These are phyloP conservation scores for Venusia cambrica DNA, from an alignment of 2,888 invertebrate genomes.

Conservation along the genomic window DNA sequence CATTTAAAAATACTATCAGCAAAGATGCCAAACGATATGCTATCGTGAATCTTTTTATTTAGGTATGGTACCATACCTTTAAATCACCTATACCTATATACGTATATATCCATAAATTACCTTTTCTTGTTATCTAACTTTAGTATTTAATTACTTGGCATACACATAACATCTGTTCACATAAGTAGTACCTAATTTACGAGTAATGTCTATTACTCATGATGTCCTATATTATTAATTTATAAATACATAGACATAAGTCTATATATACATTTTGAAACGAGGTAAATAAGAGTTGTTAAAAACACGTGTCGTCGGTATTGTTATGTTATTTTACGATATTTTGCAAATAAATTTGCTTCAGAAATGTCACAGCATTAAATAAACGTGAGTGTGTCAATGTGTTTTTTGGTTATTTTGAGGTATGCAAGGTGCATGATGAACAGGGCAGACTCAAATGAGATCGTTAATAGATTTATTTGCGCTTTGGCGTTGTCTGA, in stretches of 20 bases:
- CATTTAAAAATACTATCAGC: too few relatives aligned
- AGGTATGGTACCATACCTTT: too few relatives aligned
- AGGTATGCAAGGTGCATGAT: conserved; percentile 8
- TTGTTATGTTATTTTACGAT: conserved; percentile 35
- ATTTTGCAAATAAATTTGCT: conserved; percentile 30
- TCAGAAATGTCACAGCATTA: conserved; percentile 19
- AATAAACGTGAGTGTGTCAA: conserved; percentile 13
- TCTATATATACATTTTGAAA: conserved; percentile 37
- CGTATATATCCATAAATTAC: conserved; percentile 8
- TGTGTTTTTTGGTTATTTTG: conserved; percentile 8
- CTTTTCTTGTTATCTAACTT: not conserved
- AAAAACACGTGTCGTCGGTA: conserved; percentile 30
- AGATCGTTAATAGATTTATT: conserved; percentile 12
- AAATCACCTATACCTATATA: too few relatives aligned
- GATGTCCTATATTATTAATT: conserved; percentile 22
- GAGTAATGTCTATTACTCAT: conserved; percentile 29
- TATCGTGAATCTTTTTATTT: too few relatives aligned
- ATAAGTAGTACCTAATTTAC: conserved; percentile 29
- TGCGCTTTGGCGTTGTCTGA: conserved; percentile 1
- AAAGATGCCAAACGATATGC: too few relatives aligned
- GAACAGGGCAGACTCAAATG: conserved; percentile 6
- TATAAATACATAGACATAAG: conserved; percentile 34
- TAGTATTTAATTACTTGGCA: conserved; percentile 11
- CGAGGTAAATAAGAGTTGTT: conserved; percentile 32
- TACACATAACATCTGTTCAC: conserved; percentile 25